Evolutionary conservation across 2,797 vertebrate species (phyloP), one percentile per base, ranked within the genome.

Genomic region (Pipistrellus kuhlii): DNA sequence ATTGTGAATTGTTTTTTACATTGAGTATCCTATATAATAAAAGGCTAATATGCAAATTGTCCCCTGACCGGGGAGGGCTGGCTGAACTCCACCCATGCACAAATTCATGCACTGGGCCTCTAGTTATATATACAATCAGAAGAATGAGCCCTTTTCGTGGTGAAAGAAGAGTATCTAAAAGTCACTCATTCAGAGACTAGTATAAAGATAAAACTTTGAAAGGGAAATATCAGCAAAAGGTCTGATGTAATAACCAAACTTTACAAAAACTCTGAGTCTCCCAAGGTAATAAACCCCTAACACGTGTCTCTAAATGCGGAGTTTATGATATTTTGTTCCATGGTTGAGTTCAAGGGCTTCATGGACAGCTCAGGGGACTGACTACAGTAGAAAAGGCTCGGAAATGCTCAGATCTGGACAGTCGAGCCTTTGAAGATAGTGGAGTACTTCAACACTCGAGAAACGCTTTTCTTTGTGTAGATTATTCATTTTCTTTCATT

Each of bases 161-260:
- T 25, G 4, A 86, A 84, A 85, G 35, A 82, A 93, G 55, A 94
- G 20, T 62, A 75, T 25, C 69, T 78, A 66, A 73, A 91, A 69
- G 48, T 73, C 6, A 95, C 30, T 87, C 59, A 87, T 78, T 85
- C 73, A 93, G 46, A 83, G 78, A 35, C 11, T 62, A 12, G 27
- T 69, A 46, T 62, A 72, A 88, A 62, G 53, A 69, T 57, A 73
- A n/a, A 85, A 80, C 66, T 78, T 85, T 93, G 62, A 90, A 82
- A 90, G 17, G 35, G 23, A 48, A 92, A 89, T 66, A 85, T 35
- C 10, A 76, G 10, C 44, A 76, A 78, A 85, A 72, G 78, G 30
- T 73, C n/a, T 83, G 38, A 53, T 32, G 6, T 27, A 71, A 64
- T 46, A 81, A 72, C 20, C 85, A 76, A 53, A 57, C 35, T 57